These are phyloP conservation scores for Neotoma lepida DNA, from an alignment of 2,113 vertebrate genomes.

Conservation along the genomic window DNA sequence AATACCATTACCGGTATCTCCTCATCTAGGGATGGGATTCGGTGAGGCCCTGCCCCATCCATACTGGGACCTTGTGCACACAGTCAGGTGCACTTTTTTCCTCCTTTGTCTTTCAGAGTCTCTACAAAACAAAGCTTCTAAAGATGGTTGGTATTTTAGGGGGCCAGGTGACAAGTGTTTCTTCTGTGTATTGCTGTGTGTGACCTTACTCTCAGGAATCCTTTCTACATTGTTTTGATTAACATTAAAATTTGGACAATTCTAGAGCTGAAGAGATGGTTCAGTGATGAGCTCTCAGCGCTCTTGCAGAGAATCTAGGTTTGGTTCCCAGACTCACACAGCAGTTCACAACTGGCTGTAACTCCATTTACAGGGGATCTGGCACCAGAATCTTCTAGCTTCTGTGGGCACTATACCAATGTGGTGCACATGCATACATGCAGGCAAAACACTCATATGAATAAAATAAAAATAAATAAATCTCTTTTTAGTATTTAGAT, in stretches of 20 bases:
- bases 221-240: neutral
- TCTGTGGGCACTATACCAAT: neutral
- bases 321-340: neutral
- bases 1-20: neutral
- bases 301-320: neutral
- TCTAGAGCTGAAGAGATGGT: neutral
- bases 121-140: neutral
- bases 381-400: neutral
- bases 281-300: neutral
- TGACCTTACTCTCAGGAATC: too few species aligned
- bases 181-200: neutral
- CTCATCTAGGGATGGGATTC: too few species aligned
- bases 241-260: neutral
- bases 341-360: neutral
- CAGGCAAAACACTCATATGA: neutral
- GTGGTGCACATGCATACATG: neutral
- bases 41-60: rapidly evolving
- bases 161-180: neutral
- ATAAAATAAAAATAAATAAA: neutral
- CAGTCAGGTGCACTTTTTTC: neutral
- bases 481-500: neutral
- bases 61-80: neutral
- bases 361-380: neutral
- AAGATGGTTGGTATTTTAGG: neutral
- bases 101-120: neutral